Evolutionary conservation across 2,888 invertebrate species (phyloP).

Genomic region (Apodemia mormo): DNA sequence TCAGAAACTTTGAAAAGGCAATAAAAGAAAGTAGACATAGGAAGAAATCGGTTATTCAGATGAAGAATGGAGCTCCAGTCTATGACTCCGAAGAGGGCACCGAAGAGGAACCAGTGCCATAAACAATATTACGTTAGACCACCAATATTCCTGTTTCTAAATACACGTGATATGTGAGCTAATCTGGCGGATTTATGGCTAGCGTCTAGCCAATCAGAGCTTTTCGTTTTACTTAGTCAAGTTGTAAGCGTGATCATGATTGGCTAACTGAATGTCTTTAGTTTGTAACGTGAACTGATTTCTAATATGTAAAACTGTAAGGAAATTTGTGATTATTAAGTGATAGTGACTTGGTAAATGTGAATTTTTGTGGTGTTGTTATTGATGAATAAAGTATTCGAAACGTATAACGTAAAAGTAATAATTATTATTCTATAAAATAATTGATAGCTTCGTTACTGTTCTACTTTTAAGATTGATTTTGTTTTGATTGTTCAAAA

Average conservation of each 20-base stretch:
- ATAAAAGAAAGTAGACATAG: slow-evolving; percentile 78
- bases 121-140: slow-evolving; percentile 47
- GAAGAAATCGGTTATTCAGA: slow-evolving; percentile 82
- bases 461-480: slow-evolving; percentile 31
- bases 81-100: slow-evolving; percentile 84
- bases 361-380: slow-evolving; percentile 21
- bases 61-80: slow-evolving; percentile 78
- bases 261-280: neutral
- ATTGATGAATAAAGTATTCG: neutral
- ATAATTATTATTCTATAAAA: slow-evolving; percentile 5
- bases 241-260: slow-evolving; percentile 5
- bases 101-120: slow-evolving; percentile 85
- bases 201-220: neutral
- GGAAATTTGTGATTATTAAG: slow-evolving; percentile 55
- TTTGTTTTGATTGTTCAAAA: slow-evolving; percentile 34
- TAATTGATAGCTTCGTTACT: slow-evolving; percentile 17
- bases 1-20: slow-evolving; percentile 71
- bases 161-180: neutral
- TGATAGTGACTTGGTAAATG: slow-evolving; percentile 44
- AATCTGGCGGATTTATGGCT: neutral
- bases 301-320: neutral
- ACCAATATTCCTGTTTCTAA: slow-evolving; percentile 36
- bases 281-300: neutral
- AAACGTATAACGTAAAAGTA: slow-evolving; percentile 4
- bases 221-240: neutral